These are phyloP conservation scores for Apamea epomidion DNA, from an alignment of 2,888 invertebrate species.

Conservation along the genomic window DNA sequence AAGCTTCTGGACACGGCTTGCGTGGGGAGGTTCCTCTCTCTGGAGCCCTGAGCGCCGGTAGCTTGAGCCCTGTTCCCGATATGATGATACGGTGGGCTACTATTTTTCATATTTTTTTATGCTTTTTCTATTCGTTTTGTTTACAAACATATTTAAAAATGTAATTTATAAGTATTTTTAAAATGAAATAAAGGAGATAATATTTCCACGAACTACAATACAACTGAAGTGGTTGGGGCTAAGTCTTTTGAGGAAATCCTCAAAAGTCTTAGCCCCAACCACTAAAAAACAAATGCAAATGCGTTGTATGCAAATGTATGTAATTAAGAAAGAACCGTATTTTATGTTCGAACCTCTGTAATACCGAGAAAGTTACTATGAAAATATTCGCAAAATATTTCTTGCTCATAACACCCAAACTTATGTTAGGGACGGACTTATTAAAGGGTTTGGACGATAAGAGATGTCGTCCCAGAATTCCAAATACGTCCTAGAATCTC, in stretches of 20 bases:
- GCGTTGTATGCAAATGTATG: constrained; percentile 42
- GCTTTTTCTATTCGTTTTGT: too few species aligned
- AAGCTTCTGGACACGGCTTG: background rate
- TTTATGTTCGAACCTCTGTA: constrained; percentile 16
- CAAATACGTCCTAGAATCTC: constrained; percentile 47
- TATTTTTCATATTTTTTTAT: too few species aligned
- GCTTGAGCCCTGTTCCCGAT: background rate
- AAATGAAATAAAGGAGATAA: background rate
- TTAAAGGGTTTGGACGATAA: constrained; percentile 42
- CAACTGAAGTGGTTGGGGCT: too few species aligned
- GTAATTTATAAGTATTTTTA: too few species aligned
- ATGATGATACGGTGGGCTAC: background rate
- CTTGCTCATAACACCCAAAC: constrained; percentile 25
- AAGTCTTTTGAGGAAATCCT: background rate
- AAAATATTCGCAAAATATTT: constrained; percentile 54
- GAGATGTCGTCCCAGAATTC: constrained; percentile 37
- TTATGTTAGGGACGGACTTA: constrained; percentile 53
- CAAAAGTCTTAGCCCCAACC: background rate
- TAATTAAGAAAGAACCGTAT: constrained; percentile 34
- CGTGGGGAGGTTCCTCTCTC: background rate
- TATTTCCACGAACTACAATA: background rate
- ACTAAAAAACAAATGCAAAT: constrained; percentile 1
- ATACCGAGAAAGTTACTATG: constrained; percentile 24
- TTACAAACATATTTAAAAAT: too few species aligned
- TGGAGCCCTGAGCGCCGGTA: background rate